Evolutionary conservation across 2,113 vertebrate species (phyloP), one percentile per base, ranked within the genome.

Genomic region (Ctenodactylus gundi): DNA sequence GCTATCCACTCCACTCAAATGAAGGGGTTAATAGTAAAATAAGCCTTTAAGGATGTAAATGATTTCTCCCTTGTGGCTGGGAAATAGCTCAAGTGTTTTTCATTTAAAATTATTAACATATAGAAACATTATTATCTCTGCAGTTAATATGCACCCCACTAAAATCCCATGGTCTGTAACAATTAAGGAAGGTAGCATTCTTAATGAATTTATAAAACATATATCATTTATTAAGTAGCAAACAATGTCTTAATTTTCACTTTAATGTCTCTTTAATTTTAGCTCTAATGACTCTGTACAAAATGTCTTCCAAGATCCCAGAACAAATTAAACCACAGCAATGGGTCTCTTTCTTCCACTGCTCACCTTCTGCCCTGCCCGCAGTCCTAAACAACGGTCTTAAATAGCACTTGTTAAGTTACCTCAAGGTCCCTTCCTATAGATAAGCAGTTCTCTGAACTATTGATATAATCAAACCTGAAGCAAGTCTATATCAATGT

Each of bases 81-180:
- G 97, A 97, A 98, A 90, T 86, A 97, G 96, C 91, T 97, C 90
- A 96, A 98, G 96, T 94, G 72, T 97, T 98, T 98, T 98, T 97
- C 95, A 98, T 97, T 98, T 97, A 98, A 98, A 98, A 98, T 97
- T 98, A 98, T 98, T 98, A 98, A 97, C 97, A 97, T 98, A 98
- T 97, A 98, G 98, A 98, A 98, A 98, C 97, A 97, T 98, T 98
- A 98, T 98, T 97, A 98, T 98, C 97, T 98, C 97, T 97, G 95
- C 96, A 97, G 97, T 97, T 98, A 98, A 98, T 97, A 95, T 95
- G 97, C 93, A 97, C 96, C 97, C 98, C 95, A 77, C 95, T 97
- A 97, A 97, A 98, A 98, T 95, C 92, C 98, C 96, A 97, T 93
- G 96, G 96, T 97, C 97, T 88, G 95, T 92, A 97, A 97, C 95